Percentiles rank a stretch among this genome's conserved stretches.
Evolutionary conservation across 2,888 invertebrate species (phyloP).

Genomic region (Leptarthrus brevirostris): DNA sequence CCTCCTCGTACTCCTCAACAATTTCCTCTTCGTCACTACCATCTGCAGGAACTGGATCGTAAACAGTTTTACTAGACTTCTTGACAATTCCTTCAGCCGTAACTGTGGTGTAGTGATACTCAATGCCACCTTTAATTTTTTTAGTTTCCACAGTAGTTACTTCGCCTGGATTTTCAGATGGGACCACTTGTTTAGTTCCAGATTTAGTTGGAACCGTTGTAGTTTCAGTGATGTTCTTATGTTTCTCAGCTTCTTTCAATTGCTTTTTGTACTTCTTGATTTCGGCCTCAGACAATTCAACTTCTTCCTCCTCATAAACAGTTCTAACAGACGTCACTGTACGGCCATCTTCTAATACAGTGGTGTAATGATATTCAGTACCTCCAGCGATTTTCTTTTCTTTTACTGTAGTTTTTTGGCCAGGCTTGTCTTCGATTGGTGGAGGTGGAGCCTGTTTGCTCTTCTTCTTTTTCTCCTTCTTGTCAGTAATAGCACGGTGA

Average conservation of each 20-base stretch:
- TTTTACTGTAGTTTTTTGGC: conserved; percentile 62
- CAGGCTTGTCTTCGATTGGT: conserved; percentile 60
- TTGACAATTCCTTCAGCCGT: conserved; percentile 65
- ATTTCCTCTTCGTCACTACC: conserved; percentile 64
- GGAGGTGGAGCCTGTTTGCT: conserved; percentile 61
- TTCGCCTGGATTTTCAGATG: conserved; percentile 66
- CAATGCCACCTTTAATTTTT: conserved; percentile 65
- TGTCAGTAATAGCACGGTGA: conserved; percentile 54
- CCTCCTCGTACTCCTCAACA: conserved; percentile 66
- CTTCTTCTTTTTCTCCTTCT: conserved; percentile 61
- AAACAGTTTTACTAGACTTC: conserved; percentile 65
- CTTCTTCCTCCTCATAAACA: conserved; percentile 65
- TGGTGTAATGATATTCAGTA: conserved; percentile 63
- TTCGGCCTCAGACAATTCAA: conserved; percentile 65
- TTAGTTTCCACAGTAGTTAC: conserved; percentile 67
- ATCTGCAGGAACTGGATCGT: conserved; percentile 62
- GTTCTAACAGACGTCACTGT: conserved; percentile 65
- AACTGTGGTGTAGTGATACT: conserved; percentile 66
- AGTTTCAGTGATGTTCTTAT: conserved; percentile 64
- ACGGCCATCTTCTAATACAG: conserved; percentile 63
- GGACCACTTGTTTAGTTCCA: conserved; percentile 64
- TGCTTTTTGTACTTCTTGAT: conserved; percentile 64
- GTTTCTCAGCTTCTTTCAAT: conserved; percentile 66
- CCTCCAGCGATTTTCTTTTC: conserved; percentile 64
- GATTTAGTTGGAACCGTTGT: conserved; percentile 64